Base-by-base conservation (phyloP, 2,888 invertebrate species). In the Harmothoe impar region DNA sequence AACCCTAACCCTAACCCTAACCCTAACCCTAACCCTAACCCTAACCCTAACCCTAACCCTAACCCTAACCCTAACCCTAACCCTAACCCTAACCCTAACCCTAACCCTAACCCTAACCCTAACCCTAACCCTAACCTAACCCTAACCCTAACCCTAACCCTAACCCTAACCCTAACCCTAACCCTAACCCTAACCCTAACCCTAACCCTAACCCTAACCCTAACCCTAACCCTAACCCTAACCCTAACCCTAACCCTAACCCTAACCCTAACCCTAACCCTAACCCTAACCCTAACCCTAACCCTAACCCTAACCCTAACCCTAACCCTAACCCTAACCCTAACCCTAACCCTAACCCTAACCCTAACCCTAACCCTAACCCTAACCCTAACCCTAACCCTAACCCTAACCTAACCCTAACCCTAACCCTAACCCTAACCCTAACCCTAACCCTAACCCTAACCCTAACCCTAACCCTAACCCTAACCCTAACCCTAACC, bases 31-130 rank as follows among this genome's bases (percentile, higher is more conserved):
- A 86, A 89, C 56, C 25, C 81, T 51, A 89, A 90, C 90, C 91
- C 89, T 90, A 89, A 85, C 92, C 92, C 56, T 84, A 90, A 81
- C 91, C 91, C 90, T 90, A 91, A 89, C 91, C 91, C 90, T 90
- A 86, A 86, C 86, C 86, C 91, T 91, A 92, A 91, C 92, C 92
- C 91, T 91, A 92, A 91, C 92, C 92, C 91, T 91, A 92, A 91
- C 91, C 92, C 90, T 91, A 92, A 90, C 91, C 91, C 90, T 90
- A 91, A 91, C 91, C 91, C 90, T 90, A 91, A 91, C 91, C 90
- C 91, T 35, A 90, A 91, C 92, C 92, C 91, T 91, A 92, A 91
- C 91, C 90, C 92, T 90, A 92, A 92, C 91, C 90, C 90, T 86
- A 91, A 90, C 91, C 91, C 90, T 91, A 91, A n/a, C n/a, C n/a